These are phyloP conservation scores for Sparus aurata DNA, from an alignment of 2,797 vertebrate genomes.

Conservation along the genomic window DNA sequence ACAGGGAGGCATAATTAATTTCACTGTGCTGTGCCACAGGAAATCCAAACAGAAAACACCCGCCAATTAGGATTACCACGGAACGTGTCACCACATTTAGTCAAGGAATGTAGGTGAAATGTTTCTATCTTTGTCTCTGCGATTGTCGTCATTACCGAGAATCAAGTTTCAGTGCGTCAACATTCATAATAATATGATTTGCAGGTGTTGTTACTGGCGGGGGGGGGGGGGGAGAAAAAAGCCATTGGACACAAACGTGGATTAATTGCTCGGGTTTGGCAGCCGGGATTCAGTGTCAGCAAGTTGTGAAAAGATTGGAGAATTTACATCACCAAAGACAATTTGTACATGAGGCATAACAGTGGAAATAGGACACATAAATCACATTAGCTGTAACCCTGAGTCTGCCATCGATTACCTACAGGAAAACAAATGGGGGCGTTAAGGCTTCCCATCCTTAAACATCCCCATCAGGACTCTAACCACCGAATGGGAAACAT, in stretches of 20 bases:
- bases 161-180: constrained; percentile 33
- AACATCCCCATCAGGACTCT: constrained; percentile 78
- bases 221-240: neutral
- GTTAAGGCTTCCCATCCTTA: constrained; percentile 81
- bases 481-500: constrained; percentile 68
- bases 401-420: constrained; percentile 86
- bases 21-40: neutral
- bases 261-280: constrained; percentile 78
- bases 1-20: constrained; percentile 45
- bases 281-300: constrained; percentile 79
- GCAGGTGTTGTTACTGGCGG: constrained; percentile 41
- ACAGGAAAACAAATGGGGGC: constrained; percentile 84
- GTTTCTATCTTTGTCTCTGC: neutral
- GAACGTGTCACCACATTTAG: constrained; percentile 15
- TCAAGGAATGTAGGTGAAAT: constrained; percentile 6
- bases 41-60: constrained; percentile 38
- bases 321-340: constrained; percentile 87
- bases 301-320: constrained; percentile 76
- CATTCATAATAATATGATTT: constrained; percentile 65
- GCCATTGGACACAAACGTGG: constrained; percentile 64
- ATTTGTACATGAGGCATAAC: constrained; percentile 88
- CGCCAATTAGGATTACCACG: constrained; percentile 15
- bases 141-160: constrained; percentile 19
- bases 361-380: constrained; percentile 87
- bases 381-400: constrained; percentile 87